Evolutionary conservation across 2,113 vertebrate species (phyloP).

Genomic region (Noturus placidus): DNA sequence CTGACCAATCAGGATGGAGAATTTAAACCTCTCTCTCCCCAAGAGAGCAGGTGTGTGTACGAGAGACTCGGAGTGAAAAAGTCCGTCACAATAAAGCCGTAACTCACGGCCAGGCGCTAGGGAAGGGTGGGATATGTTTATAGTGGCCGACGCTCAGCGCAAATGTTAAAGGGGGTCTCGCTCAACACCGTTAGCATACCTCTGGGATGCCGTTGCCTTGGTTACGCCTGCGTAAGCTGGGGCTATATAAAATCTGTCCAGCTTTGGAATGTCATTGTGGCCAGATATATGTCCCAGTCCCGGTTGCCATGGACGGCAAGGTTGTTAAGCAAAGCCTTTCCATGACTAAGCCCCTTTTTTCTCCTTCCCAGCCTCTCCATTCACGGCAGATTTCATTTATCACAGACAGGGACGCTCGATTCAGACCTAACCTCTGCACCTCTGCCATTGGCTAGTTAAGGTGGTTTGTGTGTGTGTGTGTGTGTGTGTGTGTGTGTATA

Average conservation of each 20-base stretch:
- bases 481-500: neutral
- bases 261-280: conserved; percentile 71
- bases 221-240: conserved; percentile 64
- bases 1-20: neutral
- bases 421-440: conserved; percentile 34
- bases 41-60: conserved; percentile 26
- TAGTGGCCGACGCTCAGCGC: conserved; percentile 55
- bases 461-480: neutral
- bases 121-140: conserved; percentile 47
- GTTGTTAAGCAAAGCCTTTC: conserved; percentile 64
- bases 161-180: conserved; percentile 68
- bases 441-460: conserved; percentile 4
- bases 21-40: neutral
- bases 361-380: conserved; percentile 42
- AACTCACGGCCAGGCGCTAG: conserved; percentile 41
- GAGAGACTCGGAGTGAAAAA: neutral
- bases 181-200: conserved; percentile 59
- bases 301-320: conserved; percentile 65
- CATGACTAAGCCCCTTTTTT: conserved; percentile 63
- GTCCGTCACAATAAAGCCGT: conserved; percentile 41
- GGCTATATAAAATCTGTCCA: conserved; percentile 78
- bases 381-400: conserved; percentile 44
- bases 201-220: conserved; percentile 62
- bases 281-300: conserved; percentile 65
- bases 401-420: conserved; percentile 36